Base-by-base conservation (phyloP, 92 coral and sea anemone species). In the Epizoanthus scotinus region DNA sequence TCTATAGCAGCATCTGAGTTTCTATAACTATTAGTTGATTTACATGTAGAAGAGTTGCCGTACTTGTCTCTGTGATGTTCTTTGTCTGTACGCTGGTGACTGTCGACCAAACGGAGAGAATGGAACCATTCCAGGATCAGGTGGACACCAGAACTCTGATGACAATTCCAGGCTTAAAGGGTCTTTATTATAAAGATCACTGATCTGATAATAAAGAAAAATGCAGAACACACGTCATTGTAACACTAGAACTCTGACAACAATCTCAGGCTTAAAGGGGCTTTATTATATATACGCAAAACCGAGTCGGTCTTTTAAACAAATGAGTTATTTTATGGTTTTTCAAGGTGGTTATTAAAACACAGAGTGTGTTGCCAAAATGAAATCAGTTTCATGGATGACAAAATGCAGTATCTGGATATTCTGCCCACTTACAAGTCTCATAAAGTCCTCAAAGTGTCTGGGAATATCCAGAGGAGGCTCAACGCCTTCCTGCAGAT, bases 391-490 rank as follows among this genome's bases (percentile, higher is more conserved):
- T 34, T 34, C 40, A 34, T 5, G 40, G 14, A 44, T 44, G 12
- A 8, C 10, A 44, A 1, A 44, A 44, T 44, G 14, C 52, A 44
- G 52, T 12, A 44, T 44, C 2, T 1, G 50, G 10, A 58, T 3
- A 6, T 21, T 21, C 20, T 13, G 9, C 27, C 65, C 83, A 29
- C 70, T 85, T 83, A 95, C 98, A 92, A 93, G 79, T 86, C 78
- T 92, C 86, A 93, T 81, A 22, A 95, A 91, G 63, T 87, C 92
- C 78, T 95, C 98, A 90, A 95, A 95, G 70, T 95, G 98, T 26
- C 92, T 82, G 14, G 93, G 89, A 57, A 93, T 84, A 54, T 88
- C 98, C 34, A 63, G 58, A 1, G 98, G 98, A 15, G 98, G 95
- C 29, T 91, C 94, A 49, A 91, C 87, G 19, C 97, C 97, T 79